Conservation (phyloP, 2,797 vertebrate genomes). For the Neoniphon sammara region DNA sequence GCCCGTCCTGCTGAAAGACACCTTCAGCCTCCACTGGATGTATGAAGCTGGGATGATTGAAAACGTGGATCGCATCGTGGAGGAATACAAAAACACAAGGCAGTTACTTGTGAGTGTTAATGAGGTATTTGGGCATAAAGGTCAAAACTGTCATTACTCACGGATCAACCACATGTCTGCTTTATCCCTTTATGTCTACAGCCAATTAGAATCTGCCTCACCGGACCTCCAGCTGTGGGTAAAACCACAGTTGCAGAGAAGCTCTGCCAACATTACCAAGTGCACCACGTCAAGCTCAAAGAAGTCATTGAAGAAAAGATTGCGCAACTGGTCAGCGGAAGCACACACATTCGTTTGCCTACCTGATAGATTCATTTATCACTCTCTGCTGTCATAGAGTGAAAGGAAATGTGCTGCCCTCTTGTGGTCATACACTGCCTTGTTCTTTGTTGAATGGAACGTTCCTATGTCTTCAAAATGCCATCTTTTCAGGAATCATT, state of each 20-base stretch:
- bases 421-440: constrained; percentile 25
- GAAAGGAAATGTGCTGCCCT: constrained; percentile 23
- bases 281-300: constrained; percentile 86
- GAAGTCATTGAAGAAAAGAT: constrained; percentile 85
- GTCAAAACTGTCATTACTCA: background rate
- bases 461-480: no score
- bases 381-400: background rate
- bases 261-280: constrained; percentile 87
- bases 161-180: background rate
- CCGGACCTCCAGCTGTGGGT: constrained; percentile 91
- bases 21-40: constrained; percentile 86
- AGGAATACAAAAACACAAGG: constrained; percentile 88
- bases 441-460: no score
- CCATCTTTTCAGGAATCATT: no score
- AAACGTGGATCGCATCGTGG: constrained; percentile 86
- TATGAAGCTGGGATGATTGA: constrained; percentile 87
- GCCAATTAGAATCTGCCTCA: constrained; percentile 89
- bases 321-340: constrained; percentile 85
- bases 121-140: background rate
- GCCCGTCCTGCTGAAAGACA: constrained; percentile 82
- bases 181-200: constrained; percentile 61
- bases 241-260: constrained; percentile 87
- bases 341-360: background rate
- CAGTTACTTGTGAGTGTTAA: constrained; percentile 85
- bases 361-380: background rate